Base-by-base conservation (phyloP, 37 sponge, comb jelly and placozoan genomes). In the Spongia lamella region DNA sequence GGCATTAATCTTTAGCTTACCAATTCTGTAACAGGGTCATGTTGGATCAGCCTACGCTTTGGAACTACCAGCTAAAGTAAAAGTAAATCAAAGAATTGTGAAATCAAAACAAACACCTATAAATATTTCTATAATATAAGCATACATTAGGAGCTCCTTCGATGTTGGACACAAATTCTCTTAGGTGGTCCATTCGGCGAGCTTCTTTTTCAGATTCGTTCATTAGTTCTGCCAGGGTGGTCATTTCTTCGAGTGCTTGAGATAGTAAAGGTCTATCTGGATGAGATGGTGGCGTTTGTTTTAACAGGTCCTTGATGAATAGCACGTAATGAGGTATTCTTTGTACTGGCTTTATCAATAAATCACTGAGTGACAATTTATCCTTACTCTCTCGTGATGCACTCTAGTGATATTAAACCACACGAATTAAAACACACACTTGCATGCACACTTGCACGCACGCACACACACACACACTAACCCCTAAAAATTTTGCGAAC, bases 261-360 rank as follows among this genome's bases (percentile, higher is more conserved):
- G 83, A 68, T 22, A 93, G 68, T 37, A 63, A 84, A 65, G 64
- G 57, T 62, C 89, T 83, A 72, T 93, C 94, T 47, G 86, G 87
- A 54, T 93, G 94, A 53, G 36, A 31, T 29, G 43, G 40, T 15
- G 72, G 32, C 9, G 90, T 89, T 78, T 93, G 84, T 74, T 93
- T 93, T 49, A 93, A 68, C 68, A 93, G 59, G 64, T 93, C 94
- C 78, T 90, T 89, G 66, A 93, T 76, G 61, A 93, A 86, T 54
- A 93, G 75, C 29, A 93, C 83, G 39, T 93, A 93, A 24, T 90
- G 90, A 58, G 94, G 94, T 1, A 93, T 93, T 5, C 94, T 58
- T 61, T 93, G 94, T 16, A 93, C 90, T 20, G 94, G 94, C 65
- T 86, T 89, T 51, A 93, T 93, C 55, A 93, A 64, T 3, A 93